Conservation (phyloP, 2,888 invertebrate species). For the Malacosoma neustria region DNA sequence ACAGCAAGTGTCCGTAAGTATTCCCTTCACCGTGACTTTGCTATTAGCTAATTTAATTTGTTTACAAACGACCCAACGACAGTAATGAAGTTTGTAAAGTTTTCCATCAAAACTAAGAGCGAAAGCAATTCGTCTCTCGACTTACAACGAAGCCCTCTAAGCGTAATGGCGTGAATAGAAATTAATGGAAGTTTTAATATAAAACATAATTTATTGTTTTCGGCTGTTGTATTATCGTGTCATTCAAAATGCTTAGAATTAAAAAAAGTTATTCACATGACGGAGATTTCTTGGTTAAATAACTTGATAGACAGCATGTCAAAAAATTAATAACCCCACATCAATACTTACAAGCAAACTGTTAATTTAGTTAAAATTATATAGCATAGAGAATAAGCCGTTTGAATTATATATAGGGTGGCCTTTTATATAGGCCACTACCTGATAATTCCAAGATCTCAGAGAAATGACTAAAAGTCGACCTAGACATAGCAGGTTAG, state of each 20-base stretch:
- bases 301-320: too few species aligned
- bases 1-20: not conserved
- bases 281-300: too few species aligned
- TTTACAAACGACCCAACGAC: slow-evolving; percentile 15
- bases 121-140: slow-evolving; percentile 17
- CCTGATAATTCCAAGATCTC: too few species aligned
- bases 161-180: not conserved
- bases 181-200: not conserved
- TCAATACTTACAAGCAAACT: too few species aligned
- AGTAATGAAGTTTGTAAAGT: slow-evolving; percentile 21
- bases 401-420: too few species aligned
- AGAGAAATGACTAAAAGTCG: too few species aligned
- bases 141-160: not conserved
- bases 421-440: too few species aligned
- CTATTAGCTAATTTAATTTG: slow-evolving; percentile 15
- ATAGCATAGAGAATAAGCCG: too few species aligned
- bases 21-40: not conserved
- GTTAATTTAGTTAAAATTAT: too few species aligned
- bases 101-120: slow-evolving; percentile 22
- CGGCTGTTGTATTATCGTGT: not conserved
- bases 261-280: too few species aligned
- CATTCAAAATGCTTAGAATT: not conserved
- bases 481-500: too few species aligned
- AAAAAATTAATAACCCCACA: too few species aligned
- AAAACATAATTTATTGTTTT: not conserved